Percentiles rank a stretch among this genome's conserved stretches.
phyloP scores from a whole-genome alignment of 2,888 invertebrate species.

The Balanococcus diminutus region DNA sequence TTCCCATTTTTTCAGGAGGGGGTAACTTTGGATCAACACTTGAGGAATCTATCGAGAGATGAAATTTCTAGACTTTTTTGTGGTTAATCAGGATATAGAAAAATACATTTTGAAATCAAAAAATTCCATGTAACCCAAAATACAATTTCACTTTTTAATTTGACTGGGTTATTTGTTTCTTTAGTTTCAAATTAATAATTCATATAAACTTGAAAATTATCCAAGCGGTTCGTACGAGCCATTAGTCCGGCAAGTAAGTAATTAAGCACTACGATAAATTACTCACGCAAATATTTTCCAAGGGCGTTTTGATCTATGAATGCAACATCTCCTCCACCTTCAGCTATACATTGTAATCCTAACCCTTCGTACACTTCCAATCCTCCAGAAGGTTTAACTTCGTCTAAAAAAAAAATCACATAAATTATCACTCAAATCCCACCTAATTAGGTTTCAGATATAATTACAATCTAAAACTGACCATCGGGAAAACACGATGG shows the following conservation, averaged over 20 bases:
- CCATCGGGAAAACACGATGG: constrained; percentile 42
- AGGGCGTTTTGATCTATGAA: constrained; percentile 72
- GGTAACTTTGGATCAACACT: too few species aligned
- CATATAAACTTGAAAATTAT: neutral
- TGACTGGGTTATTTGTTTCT: too few species aligned
- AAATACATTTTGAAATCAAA: too few species aligned
- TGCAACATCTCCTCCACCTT: constrained; percentile 76
- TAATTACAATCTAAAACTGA: neutral
- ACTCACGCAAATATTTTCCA: constrained; percentile 68
- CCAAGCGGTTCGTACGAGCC: neutral
- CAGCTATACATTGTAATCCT: constrained; percentile 71
- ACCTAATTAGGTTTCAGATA: neutral
- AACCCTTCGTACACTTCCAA: constrained; percentile 65
- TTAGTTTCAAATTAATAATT: constrained; percentile 3
- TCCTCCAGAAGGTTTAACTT: neutral
- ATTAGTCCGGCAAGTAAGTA: neutral
- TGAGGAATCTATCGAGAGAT: too few species aligned
- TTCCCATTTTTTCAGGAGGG: too few species aligned
- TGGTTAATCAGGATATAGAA: too few species aligned
- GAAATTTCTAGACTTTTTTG: too few species aligned
- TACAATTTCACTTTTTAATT: too few species aligned
- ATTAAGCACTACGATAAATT: constrained; percentile 43
- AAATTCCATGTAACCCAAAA: too few species aligned
- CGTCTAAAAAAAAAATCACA: too few species aligned
- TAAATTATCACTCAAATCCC: too few species aligned